A percentile compares a stretch with the other conserved stretches of the same genome.
These are phyloP conservation scores for Catostylus mosaicus DNA, from an alignment of 30 jellyfish, hydroid and myxozoan species.

Conservation along the genomic window DNA sequence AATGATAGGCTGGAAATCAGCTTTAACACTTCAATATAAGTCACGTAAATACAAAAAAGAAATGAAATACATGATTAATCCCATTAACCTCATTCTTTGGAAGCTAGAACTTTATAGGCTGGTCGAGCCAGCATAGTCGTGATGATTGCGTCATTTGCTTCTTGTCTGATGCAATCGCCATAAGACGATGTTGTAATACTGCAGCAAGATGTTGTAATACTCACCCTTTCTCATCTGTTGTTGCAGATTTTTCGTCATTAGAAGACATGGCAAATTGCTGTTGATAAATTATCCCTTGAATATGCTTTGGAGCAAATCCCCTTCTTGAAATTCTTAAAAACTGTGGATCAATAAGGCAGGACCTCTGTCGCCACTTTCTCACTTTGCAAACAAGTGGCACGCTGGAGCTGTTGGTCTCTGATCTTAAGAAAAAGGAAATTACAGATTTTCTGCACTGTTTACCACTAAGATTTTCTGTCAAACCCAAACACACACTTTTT, in stretches of 20 bases:
- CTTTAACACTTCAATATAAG: background rate
- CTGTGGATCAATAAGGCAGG: background rate
- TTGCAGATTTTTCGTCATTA: background rate
- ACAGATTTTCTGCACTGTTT: background rate
- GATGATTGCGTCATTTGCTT: no score
- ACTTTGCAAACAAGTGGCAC: background rate
- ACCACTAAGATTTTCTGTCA: background rate
- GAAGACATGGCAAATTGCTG: background rate
- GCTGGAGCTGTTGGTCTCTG: background rate
- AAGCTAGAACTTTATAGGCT: background rate
- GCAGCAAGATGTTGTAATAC: background rate
- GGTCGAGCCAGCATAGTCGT: background rate
- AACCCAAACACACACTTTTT: background rate
- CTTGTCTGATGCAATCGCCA: background rate
- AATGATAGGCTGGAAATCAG: no score
- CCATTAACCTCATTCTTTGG: background rate
- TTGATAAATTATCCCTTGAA: background rate
- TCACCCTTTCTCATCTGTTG: constrained; percentile 1
- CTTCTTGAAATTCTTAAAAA: background rate
- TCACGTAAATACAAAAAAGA: background rate
- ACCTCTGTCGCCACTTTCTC: background rate
- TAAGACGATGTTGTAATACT: background rate
- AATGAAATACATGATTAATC: background rate
- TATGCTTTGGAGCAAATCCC: background rate
- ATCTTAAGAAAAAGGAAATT: background rate